These are phyloP conservation scores for Cyclina sinensis DNA, from an alignment of 1,140 invertebrate genomes.

Conservation along the genomic window DNA sequence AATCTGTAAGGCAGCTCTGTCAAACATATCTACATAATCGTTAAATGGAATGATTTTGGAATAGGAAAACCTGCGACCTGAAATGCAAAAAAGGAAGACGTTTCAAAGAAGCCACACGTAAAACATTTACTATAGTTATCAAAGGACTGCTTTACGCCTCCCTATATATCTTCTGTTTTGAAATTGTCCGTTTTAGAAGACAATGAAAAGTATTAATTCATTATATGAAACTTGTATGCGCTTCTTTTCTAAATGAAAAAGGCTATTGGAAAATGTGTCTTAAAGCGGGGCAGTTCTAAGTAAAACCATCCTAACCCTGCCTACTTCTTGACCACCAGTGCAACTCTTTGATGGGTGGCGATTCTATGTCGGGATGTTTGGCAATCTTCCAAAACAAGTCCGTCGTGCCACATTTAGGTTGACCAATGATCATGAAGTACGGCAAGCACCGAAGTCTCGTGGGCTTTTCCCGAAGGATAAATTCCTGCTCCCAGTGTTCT, in stretches of 20 bases:
- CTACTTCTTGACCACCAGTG: conserved; percentile 84
- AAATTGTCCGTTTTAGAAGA: too few species aligned
- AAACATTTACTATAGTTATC: too few species aligned
- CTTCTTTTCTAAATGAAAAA: too few species aligned
- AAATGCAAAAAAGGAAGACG: neutral
- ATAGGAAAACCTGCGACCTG: conserved; percentile 77
- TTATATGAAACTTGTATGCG: too few species aligned
- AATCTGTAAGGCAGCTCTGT: conserved; percentile 73
- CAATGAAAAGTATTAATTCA: too few species aligned
- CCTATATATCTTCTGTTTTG: too few species aligned
- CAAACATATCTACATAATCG: conserved; percentile 82
- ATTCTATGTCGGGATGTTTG: conserved; percentile 76
- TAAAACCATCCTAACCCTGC: conserved; percentile 72
- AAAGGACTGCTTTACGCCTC: too few species aligned
- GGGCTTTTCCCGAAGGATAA: neutral
- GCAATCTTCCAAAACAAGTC: conserved; percentile 80
- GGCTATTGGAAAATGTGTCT: too few species aligned
- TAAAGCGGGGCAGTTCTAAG: too few species aligned
- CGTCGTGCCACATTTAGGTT: conserved; percentile 83
- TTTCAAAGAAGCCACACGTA: too few species aligned
- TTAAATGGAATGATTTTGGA: conserved; percentile 75
- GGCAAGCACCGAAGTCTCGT: conserved; percentile 80
- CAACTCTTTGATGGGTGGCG: conserved; percentile 81
- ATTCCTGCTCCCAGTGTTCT: conserved; percentile 65
- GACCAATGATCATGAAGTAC: conserved; percentile 82